Evolutionary conservation across 2,797 vertebrate species (phyloP).

Genomic region (Meriones psammophilus): DNA sequence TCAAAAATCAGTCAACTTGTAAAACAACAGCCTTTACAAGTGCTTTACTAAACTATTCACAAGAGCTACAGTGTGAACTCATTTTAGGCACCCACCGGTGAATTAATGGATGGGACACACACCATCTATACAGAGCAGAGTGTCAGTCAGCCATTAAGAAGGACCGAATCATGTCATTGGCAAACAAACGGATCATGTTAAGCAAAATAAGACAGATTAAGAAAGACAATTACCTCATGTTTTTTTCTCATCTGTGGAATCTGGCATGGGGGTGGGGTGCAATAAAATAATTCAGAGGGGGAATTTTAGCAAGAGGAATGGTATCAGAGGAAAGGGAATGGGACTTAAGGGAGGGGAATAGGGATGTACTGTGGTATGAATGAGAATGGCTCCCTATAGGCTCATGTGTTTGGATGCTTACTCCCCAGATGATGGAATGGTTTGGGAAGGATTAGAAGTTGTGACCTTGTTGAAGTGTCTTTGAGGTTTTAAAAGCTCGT

Average conservation of each 20-base stretch:
- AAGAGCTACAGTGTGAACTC: neutral
- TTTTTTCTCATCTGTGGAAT: neutral
- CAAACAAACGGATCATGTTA: neutral
- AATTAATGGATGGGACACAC: too few relatives aligned
- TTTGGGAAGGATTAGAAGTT: neutral
- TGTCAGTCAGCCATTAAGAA: neutral
- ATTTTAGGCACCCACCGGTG: neutral
- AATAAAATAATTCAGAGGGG: neutral
- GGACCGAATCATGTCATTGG: too few relatives aligned
- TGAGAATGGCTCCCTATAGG: neutral
- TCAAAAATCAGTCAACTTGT: neutral
- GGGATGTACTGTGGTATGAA: neutral
- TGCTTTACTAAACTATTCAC: neutral
- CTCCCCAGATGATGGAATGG: neutral
- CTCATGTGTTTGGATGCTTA: neutral
- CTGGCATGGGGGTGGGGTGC: neutral
- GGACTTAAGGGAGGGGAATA: neutral
- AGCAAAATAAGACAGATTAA: neutral
- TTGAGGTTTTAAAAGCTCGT: neutral
- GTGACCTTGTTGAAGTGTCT: neutral
- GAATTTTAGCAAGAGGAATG: neutral
- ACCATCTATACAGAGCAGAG: neutral
- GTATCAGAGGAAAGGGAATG: neutral
- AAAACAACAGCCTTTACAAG: neutral
- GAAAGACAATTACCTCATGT: neutral